A percentile compares a stretch with the other conserved stretches of the same genome.
Evolutionary conservation across 2,888 invertebrate genomes (phyloP).

Genomic region (Lamellibrachia satsuma): DNA sequence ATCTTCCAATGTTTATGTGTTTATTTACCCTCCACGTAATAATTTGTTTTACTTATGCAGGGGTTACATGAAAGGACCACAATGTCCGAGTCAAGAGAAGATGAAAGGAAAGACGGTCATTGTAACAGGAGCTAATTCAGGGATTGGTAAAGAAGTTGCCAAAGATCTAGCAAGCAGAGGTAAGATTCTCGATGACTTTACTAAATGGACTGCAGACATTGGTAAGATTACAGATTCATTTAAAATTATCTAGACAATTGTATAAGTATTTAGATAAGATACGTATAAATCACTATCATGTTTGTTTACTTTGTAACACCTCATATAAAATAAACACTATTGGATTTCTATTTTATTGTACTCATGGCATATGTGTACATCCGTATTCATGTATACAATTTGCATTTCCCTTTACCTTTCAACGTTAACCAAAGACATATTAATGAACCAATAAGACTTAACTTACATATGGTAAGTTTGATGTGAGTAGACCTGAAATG

Average conservation of each 20-base stretch:
- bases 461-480: too few relatives aligned
- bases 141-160: constrained; percentile 58
- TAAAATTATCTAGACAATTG: too few relatives aligned
- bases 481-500: too few relatives aligned
- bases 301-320: not conserved
- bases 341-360: too few relatives aligned
- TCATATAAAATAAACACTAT: too few relatives aligned
- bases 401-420: not conserved
- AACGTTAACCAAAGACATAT: not conserved
- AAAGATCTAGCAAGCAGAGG: constrained; percentile 58
- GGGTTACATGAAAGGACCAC: constrained; percentile 58
- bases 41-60: constrained; percentile 42
- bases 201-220: constrained; percentile 14
- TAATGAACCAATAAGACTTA: too few relatives aligned
- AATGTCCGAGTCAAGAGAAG: constrained; percentile 51
- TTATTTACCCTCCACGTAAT: too few relatives aligned
- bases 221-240: not conserved
- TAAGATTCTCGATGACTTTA: constrained; percentile 31
- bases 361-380: too few relatives aligned
- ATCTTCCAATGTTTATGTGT: too few relatives aligned
- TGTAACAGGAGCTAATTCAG: constrained; percentile 59
- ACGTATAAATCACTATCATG: constrained; percentile 3
- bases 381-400: too few relatives aligned
- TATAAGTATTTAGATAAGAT: too few relatives aligned
- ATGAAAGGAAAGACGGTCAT: constrained; percentile 52